phyloP scores from a whole-genome alignment of 2,888 invertebrate genomes.

The Tupiocoris notatus region DNA sequence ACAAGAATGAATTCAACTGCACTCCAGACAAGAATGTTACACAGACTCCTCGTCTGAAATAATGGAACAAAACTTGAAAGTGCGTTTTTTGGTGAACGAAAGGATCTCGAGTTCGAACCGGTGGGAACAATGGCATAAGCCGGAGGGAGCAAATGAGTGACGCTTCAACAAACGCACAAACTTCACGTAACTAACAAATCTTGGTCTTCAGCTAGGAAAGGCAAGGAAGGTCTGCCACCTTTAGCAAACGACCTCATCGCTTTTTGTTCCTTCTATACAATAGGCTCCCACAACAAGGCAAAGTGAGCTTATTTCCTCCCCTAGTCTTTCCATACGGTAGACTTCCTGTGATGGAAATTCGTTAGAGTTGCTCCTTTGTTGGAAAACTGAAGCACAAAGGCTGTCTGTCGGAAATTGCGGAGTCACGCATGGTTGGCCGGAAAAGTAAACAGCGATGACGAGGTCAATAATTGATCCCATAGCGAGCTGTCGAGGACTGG shows the following conservation, averaged over 20 bases:
- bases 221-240: neutral
- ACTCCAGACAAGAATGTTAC: too few relatives aligned
- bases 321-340: neutral
- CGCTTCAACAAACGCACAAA: neutral
- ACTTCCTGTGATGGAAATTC: neutral
- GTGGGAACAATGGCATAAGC: neutral
- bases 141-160: neutral
- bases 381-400: neutral
- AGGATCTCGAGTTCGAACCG: neutral
- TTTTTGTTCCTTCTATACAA: neutral
- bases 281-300: neutral
- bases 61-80: too few relatives aligned
- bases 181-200: neutral
- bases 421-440: neutral
- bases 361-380: neutral
- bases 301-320: neutral
- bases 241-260: neutral
- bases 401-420: neutral
- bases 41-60: too few relatives aligned
- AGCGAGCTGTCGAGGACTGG: too few relatives aligned
- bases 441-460: neutral
- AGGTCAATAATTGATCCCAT: too few relatives aligned
- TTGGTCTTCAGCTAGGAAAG: neutral
- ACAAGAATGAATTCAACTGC: too few relatives aligned
- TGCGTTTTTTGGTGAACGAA: too few relatives aligned